Conservation (phyloP, 1,140 invertebrate genomes). For the Ceratoteleas bidentatus region DNA sequence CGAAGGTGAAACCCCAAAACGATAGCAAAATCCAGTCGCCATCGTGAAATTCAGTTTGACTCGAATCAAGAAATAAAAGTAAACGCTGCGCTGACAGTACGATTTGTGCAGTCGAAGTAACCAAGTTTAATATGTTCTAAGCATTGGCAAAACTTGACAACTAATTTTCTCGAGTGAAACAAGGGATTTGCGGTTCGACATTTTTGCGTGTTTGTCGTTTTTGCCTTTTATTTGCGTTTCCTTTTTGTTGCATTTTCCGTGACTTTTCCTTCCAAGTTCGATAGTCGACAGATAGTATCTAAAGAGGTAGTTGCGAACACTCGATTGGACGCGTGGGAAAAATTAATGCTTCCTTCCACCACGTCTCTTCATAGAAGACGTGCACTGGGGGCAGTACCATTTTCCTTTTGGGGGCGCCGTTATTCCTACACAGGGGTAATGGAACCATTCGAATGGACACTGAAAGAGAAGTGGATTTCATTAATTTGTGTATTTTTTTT, state of each 20-base stretch:
- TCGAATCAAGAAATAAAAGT: too few relatives aligned
- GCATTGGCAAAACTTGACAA: too few relatives aligned
- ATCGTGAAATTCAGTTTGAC: too few relatives aligned
- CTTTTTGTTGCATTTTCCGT: constrained; percentile 4
- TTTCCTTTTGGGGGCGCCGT: constrained; percentile 98
- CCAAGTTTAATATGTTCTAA: too few relatives aligned
- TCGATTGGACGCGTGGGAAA: constrained; percentile 40
- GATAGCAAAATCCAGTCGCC: too few relatives aligned
- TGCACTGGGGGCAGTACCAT: constrained; percentile 99
- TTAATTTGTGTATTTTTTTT: too few relatives aligned
- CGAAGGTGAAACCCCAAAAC: constrained; percentile 11
- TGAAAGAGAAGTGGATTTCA: constrained; percentile 74
- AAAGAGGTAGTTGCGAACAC: constrained; percentile 76
- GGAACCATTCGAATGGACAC: constrained; percentile 99
- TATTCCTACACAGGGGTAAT: constrained; percentile 98
- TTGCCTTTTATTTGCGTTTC: constrained; percentile 26
- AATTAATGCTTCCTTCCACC: constrained; percentile 87
- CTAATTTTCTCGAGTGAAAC: too few relatives aligned
- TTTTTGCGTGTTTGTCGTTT: constrained; percentile 2
- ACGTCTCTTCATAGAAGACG: constrained; percentile 92
- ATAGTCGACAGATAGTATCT: constrained; percentile 73
- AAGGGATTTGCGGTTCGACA: not conserved
- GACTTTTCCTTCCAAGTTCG: constrained; percentile 63
- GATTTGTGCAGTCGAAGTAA: too few relatives aligned
- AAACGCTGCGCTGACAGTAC: too few relatives aligned